Base-by-base conservation (phyloP, 2,888 invertebrate genomes). In the Tipula vernalis region DNA sequence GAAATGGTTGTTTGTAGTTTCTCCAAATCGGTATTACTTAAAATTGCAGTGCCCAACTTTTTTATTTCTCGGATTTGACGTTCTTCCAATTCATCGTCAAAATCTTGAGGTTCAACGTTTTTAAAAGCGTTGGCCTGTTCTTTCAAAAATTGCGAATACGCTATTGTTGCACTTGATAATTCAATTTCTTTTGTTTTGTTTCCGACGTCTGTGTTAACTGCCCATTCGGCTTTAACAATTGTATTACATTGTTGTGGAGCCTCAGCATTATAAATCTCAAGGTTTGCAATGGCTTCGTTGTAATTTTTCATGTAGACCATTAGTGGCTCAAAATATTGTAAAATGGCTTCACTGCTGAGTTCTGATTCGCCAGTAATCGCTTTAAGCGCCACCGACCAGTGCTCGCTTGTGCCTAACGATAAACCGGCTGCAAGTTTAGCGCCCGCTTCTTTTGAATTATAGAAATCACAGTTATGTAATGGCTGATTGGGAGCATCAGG, bases 381-480 rank as follows among this genome's bases (percentile, higher is more conserved):
- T 89, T 94, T 92, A 92, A 96, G 92, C 0, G 94, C 94, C 87
- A 95, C 94, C 85, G 92, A 92, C 94, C 94, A 94, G 15, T 93
- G 93, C 88, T 90, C 91, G 0, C 93, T 93, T 0, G 91, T 90
- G 15, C 93, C 93, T 89, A 93, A 88, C 88, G 91, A 89, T 41
- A 92, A 88, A 91, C 91, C 90, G 86, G 91, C 89, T 90, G 93
- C 92, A 12, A 96, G 91, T 5, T 94, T 93, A 88, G 95, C 94
- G 85, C 98, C 98, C 71, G 98, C 97, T 87, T 94, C 94, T n/a
- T 93, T 93, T 89, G 95, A 97, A 88, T 94, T 93, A 90, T 96
- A 96, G 89, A 98, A 96, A 89, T 98, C 97, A 90, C 98, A 98
- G 89, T 95, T 94, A 87, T 97, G 95, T 8, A 98, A 93, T 6